A percentile compares a stretch with the other conserved stretches of the same genome.
These are phyloP conservation scores for Pseudomyrmex dendroicus DNA, from an alignment of 1,140 invertebrate genomes.

Conservation along the genomic window DNA sequence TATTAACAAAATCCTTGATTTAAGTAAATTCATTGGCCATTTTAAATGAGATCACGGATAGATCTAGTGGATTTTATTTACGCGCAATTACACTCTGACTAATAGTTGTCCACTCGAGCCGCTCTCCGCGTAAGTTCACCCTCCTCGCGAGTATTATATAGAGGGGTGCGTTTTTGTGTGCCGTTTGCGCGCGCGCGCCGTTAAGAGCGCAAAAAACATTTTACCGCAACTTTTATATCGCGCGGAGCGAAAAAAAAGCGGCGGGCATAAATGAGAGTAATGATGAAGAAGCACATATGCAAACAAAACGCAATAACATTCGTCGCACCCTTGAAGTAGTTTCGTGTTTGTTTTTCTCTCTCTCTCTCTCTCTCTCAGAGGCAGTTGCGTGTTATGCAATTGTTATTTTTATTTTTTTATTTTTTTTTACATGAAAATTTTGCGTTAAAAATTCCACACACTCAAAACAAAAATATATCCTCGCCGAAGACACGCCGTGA, in stretches of 20 bases:
- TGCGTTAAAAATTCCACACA: background rate
- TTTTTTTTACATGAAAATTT: background rate
- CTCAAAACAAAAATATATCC: constrained; percentile 19
- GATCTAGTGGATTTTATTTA: constrained; percentile 70
- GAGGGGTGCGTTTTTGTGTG: constrained; percentile 46
- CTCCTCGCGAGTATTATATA: constrained; percentile 8
- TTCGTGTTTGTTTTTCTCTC: too few species aligned
- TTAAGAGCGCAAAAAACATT: constrained; percentile 59
- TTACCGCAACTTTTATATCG: constrained; percentile 59
- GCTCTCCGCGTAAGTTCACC: constrained; percentile 49
- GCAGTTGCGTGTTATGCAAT: too few species aligned
- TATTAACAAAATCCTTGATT: constrained; percentile 18
- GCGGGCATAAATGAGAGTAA: constrained; percentile 9
- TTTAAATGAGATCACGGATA: constrained; percentile 47
- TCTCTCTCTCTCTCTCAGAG: too few species aligned
- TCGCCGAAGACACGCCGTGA: constrained; percentile 14
- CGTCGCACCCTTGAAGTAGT: too few species aligned
- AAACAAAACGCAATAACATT: background rate
- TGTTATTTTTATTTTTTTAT: too few species aligned
- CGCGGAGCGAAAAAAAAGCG: constrained; percentile 66
- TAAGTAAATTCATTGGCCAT: constrained; percentile 44
- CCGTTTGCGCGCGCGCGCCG: background rate
- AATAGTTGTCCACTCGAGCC: constrained; percentile 63
- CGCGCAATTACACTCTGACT: constrained; percentile 70
- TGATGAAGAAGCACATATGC: background rate